Base-by-base conservation (phyloP, 2,797 vertebrate genomes). In the Florisuga fusca region DNA sequence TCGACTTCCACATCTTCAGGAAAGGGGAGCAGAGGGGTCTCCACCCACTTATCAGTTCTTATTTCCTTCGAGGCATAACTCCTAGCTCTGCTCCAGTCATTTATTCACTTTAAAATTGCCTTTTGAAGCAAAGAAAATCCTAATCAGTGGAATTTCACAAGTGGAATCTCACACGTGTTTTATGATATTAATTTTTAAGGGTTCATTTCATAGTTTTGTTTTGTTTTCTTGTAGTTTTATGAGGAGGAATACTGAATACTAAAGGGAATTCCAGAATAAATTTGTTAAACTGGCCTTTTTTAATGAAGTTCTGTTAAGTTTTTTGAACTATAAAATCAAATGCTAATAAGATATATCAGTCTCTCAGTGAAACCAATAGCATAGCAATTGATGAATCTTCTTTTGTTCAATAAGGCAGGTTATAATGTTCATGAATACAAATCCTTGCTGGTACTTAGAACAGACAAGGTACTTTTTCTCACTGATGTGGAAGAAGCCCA, bases 311-410 rank as follows among this genome's bases (percentile, higher is more conserved):
- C 54, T 26, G 2, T 50, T 95, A 89, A 91, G n/a, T 80, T 94
- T 97, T 96, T 90, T 95, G 74, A 29, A 31, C 16, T 57, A 43
- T 51, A 75, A 78, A 94, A 67, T 68, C 27, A 86, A 81, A 93
- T 82, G 53, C 73, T 96, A 75, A 29, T 94, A 94, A 96, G 97
- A 96, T 71, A 79, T 62, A 93, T 61, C 61, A 84, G 72, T 48
- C 63, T 90, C 82, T 91, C 74, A 91, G 75, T 89, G 86, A 94
- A 97, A 83, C 27, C 89, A 93, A 94, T 96, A 97, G 94, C 92
- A 86, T 11, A 38, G 23, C 91, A 93, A 96, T 91, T 97, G 90
- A 95, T 80, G 69, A 90, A 97, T 34, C 22, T 91, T n/a, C 63
- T 23, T 78, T 84, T 77, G 87, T 68, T 95, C 85, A 91, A 73